Conservation (phyloP, 2,888 invertebrate genomes). For the Stenolophus ochropezus region DNA sequence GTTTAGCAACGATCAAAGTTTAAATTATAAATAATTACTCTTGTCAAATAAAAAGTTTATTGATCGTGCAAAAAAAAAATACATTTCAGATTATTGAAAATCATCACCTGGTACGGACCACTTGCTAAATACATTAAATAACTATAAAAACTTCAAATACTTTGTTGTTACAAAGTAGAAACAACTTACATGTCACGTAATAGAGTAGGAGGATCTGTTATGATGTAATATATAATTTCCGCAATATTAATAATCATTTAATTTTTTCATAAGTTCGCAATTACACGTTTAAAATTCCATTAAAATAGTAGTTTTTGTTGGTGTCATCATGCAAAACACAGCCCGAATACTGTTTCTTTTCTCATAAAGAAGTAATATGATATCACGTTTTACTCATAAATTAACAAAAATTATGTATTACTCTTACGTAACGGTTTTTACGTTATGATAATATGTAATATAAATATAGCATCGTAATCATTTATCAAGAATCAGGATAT, state of each 20-base stretch:
- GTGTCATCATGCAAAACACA: conserved; percentile 13
- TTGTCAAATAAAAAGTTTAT: no score
- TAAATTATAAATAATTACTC: no score
- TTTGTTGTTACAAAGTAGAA: no score
- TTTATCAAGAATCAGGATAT: conserved; percentile 20
- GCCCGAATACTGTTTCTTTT: not conserved
- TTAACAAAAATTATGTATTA: conserved; percentile 18
- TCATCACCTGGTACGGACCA: no score
- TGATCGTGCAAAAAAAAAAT: no score
- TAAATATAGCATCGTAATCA: conserved; percentile 13
- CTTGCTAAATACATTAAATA: no score
- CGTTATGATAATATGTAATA: conserved; percentile 14
- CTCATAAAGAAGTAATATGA: not conserved
- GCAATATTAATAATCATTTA: conserved; percentile 13
- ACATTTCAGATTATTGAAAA: no score
- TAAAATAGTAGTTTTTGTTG: conserved; percentile 3
- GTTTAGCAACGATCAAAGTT: no score
- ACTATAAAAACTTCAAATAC: no score
- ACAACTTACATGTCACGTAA: not conserved
- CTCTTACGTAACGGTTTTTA: conserved; percentile 19
- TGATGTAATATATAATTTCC: conserved; percentile 18
- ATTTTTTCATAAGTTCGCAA: not conserved
- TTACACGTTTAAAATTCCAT: conserved; percentile 21
- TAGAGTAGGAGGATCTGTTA: not conserved
- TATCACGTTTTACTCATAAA: conserved; percentile 21